phyloP scores from a whole-genome alignment of 92 coral and sea anemone genomes.

The Porites cylindrica region DNA sequence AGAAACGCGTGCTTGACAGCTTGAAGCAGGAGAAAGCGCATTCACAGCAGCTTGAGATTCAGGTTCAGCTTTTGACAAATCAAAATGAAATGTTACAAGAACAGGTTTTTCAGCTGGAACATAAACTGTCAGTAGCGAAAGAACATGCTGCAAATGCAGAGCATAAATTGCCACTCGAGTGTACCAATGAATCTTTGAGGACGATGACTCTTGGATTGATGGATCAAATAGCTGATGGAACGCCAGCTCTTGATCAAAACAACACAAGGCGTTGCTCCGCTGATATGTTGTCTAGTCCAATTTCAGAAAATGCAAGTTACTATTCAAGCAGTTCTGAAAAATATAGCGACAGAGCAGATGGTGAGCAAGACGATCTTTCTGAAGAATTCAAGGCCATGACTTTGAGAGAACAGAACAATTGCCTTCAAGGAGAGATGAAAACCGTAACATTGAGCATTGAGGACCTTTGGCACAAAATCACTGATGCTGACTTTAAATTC shows the following conservation, averaged over 20 bases:
- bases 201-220: conserved; percentile 5
- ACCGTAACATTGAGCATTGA: not conserved
- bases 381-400: not conserved
- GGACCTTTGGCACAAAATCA: conserved; percentile 25
- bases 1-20: conserved; percentile 22
- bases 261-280: not conserved
- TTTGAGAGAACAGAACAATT: conserved; percentile 4
- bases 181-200: conserved; percentile 7
- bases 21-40: conserved; percentile 24
- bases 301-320: conserved; percentile 1
- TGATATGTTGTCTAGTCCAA: not conserved
- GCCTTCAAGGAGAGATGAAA: conserved; percentile 11
- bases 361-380: not conserved
- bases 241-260: conserved; percentile 9
- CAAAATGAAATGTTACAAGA: conserved; percentile 23
- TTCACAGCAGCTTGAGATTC: conserved; percentile 28
- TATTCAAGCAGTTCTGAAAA: conserved; percentile 9
- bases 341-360: conserved; percentile 23
- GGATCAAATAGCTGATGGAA: conserved; percentile 18
- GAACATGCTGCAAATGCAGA: conserved; percentile 8
- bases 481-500: not conserved
- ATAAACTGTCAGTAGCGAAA: conserved; percentile 4
- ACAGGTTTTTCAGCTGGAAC: conserved; percentile 25
- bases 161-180: conserved; percentile 9
- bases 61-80: conserved; percentile 15